Evolutionary conservation across 1,140 invertebrate species (phyloP).

Genomic region (Leptoteleia sp.): DNA sequence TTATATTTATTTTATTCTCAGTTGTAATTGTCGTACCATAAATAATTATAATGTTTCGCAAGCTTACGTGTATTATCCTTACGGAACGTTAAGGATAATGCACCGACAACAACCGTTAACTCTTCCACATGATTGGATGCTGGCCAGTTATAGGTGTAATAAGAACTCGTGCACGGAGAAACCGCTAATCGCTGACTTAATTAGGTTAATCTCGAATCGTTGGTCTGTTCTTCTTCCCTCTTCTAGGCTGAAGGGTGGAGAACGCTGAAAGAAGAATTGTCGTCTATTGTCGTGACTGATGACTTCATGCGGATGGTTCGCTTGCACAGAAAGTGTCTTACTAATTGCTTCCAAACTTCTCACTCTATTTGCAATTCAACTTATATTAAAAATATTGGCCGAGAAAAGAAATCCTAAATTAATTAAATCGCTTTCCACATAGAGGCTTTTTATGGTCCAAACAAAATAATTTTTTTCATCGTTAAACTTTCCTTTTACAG

Average conservation of each 20-base stretch:
- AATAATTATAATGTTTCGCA: conserved; percentile 41
- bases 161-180: conserved; percentile 62
- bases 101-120: conserved; percentile 48
- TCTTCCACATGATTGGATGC: conserved; percentile 59
- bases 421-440: conserved; percentile 21
- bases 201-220: conserved; percentile 70
- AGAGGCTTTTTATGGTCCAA: conserved; percentile 16
- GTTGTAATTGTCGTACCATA: conserved; percentile 17
- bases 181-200: conserved; percentile 70
- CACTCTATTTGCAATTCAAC: conserved; percentile 54
- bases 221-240: conserved; percentile 28
- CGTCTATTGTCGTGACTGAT: conserved; percentile 56
- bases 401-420: conserved; percentile 28
- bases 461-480: conserved; percentile 25
- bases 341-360: conserved; percentile 57
- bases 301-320: conserved; percentile 38
- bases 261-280: conserved; percentile 44
- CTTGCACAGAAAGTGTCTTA: conserved; percentile 43
- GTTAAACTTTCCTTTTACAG: conserved; percentile 19
- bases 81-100: conserved; percentile 46
- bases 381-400: conserved; percentile 44
- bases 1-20: background rate
- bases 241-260: background rate
- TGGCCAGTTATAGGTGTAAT: conserved; percentile 64
- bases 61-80: conserved; percentile 27